Conservation (phyloP, 2,888 invertebrate species). For the Aporophyla lueneburgensis region DNA sequence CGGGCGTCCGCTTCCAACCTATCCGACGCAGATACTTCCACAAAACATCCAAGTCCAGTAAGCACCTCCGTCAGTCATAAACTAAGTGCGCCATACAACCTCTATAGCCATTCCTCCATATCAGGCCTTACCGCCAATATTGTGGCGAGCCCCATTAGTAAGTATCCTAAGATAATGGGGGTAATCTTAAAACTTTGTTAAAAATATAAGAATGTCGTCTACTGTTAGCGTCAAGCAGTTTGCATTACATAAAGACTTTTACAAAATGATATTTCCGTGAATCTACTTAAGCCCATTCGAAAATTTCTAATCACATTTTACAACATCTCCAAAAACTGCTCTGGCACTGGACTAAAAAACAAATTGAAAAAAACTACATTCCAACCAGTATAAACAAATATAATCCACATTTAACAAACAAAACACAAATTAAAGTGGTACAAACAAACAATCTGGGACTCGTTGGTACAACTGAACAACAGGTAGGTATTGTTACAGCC, state of each 20-base stretch:
- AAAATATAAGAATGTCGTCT: not conserved
- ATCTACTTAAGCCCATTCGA: not conserved
- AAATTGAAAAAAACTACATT: no score
- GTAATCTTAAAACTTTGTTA: not conserved
- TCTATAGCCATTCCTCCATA: no score
- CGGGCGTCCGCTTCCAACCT: no score
- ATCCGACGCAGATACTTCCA: no score
- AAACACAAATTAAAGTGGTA: not conserved
- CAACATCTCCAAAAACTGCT: not conserved
- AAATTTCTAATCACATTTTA: not conserved
- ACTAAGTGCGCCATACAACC: no score
- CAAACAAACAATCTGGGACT: constrained; percentile 19
- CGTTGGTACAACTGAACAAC: constrained; percentile 2
- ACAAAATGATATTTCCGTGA: no score
- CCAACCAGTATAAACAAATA: not conserved
- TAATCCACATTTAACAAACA: not conserved
- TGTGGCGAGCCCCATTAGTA: no score
- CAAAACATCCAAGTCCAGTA: no score
- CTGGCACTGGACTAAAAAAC: not conserved
- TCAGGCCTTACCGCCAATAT: no score
- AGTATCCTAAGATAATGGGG: not conserved
- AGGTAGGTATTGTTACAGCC: constrained; percentile 23
- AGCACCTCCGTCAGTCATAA: no score
- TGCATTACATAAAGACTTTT: not conserved
- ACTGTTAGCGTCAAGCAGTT: not conserved